These are phyloP conservation scores for Trididemnum nubilum DNA, from an alignment of 23 tunicate genomes.

Conservation along the genomic window DNA sequence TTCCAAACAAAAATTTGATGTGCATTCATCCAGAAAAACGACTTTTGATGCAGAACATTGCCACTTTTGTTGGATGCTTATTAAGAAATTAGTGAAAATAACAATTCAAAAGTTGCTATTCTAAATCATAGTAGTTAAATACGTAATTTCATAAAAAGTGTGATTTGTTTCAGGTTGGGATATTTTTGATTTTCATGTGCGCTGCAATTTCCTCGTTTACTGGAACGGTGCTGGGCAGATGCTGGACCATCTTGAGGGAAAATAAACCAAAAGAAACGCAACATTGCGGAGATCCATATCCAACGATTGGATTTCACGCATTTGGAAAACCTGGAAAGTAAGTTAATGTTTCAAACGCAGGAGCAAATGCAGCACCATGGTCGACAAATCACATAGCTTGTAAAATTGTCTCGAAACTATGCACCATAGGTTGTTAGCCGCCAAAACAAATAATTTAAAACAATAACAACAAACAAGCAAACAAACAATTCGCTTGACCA, in stretches of 20 bases:
- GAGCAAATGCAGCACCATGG: too few species aligned
- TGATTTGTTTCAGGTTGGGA: conserved; percentile 61
- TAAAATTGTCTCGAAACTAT: too few species aligned
- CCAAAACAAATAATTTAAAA: too few species aligned
- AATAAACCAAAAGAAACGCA: conserved; percentile 42
- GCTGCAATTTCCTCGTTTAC: conserved; percentile 92
- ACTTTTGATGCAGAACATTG: not conserved
- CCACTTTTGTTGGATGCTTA: too few species aligned
- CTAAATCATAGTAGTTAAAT: too few species aligned
- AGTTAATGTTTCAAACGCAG: conserved; percentile 1
- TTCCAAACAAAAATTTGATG: not conserved
- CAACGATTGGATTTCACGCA: conserved; percentile 78
- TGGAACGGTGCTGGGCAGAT: conserved; percentile 89
- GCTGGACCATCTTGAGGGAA: conserved; percentile 80
- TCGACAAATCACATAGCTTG: too few species aligned
- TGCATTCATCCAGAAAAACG: not conserved
- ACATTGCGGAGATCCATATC: conserved; percentile 92
- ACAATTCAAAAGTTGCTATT: too few species aligned
- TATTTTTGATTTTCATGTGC: conserved; percentile 80
- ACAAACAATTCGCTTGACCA: too few species aligned
- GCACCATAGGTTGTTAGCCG: too few species aligned
- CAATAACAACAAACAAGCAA: too few species aligned
- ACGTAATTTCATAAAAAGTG: too few species aligned
- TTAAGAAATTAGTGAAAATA: too few species aligned
- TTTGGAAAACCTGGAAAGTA: conserved; percentile 89